Percentiles rank a stretch among this genome's conserved stretches.
Conservation (phyloP, 2,888 invertebrate genomes). For the Stenoptilia bipunctidactyla region DNA sequence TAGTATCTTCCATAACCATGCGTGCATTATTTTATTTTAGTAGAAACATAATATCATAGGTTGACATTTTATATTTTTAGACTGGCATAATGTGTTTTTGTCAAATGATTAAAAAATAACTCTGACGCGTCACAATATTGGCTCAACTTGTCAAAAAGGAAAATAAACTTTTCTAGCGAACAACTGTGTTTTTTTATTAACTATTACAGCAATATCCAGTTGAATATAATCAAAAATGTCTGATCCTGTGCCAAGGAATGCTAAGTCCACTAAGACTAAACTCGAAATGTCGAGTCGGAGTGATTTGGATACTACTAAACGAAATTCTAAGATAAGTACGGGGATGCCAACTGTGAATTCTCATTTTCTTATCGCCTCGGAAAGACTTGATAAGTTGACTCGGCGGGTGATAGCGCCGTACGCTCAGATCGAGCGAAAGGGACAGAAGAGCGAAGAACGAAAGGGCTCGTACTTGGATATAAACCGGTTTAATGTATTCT, state of each 20-base stretch:
- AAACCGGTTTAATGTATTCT: slow-evolving; percentile 55
- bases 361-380: slow-evolving; percentile 51
- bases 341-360: slow-evolving; percentile 36
- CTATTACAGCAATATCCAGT: neutral
- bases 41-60: no score
- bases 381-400: slow-evolving; percentile 64
- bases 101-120: no score
- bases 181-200: no score
- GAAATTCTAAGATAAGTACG: no score
- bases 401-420: slow-evolving; percentile 73
- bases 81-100: no score
- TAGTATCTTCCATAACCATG: no score
- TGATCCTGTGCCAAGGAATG: slow-evolving; percentile 22
- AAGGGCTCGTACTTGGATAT: slow-evolving; percentile 49
- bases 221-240: neutral
- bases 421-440: slow-evolving; percentile 57
- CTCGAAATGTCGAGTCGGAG: slow-evolving; percentile 22
- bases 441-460: slow-evolving; percentile 38
- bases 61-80: no score
- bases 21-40: no score
- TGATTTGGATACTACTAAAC: slow-evolving; percentile 7
- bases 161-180: no score
- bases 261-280: slow-evolving; percentile 34
- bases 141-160: no score
- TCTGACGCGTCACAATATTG: no score